A percentile compares a stretch with the other conserved stretches of the same genome.
phyloP scores from a whole-genome alignment of 1,140 invertebrate genomes.

The Temnothorax nylanderi region DNA sequence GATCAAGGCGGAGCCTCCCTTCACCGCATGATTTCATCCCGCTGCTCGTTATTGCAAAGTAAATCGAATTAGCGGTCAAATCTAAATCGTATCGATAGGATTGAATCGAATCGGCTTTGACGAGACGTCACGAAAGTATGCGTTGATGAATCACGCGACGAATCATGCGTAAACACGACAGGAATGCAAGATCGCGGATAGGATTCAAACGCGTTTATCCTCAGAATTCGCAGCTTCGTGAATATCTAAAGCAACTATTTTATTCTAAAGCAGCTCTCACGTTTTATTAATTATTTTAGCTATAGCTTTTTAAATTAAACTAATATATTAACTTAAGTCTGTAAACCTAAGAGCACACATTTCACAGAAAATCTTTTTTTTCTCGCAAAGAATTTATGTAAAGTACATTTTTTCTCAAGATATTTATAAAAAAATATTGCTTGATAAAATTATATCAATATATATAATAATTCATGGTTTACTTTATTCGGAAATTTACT shows the following conservation, averaged over 20 bases:
- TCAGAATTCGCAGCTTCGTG: neutral
- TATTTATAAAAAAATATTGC: neutral
- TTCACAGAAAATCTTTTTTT: neutral
- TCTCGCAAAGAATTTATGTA: neutral
- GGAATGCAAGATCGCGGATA: neutral
- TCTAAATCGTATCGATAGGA: constrained; percentile 43
- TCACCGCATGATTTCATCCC: constrained; percentile 64
- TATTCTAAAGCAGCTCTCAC: neutral
- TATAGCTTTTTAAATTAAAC: neutral
- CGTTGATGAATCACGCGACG: neutral
- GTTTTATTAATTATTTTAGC: neutral
- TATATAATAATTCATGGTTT: neutral
- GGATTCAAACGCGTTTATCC: neutral
- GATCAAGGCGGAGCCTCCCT: constrained; percentile 32
- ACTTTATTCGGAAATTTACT: constrained; percentile 11
- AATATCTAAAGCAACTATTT: too few species aligned
- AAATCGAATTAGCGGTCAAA: constrained; percentile 71
- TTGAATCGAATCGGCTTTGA: constrained; percentile 64
- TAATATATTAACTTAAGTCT: neutral
- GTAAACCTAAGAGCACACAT: neutral
- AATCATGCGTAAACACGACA: neutral
- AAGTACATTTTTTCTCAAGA: neutral
- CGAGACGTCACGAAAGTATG: neutral
- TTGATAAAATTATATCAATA: neutral
- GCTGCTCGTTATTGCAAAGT: constrained; percentile 27